Evolutionary conservation across 2,888 invertebrate genomes (phyloP).

Genomic region (Mantis religiosa): DNA sequence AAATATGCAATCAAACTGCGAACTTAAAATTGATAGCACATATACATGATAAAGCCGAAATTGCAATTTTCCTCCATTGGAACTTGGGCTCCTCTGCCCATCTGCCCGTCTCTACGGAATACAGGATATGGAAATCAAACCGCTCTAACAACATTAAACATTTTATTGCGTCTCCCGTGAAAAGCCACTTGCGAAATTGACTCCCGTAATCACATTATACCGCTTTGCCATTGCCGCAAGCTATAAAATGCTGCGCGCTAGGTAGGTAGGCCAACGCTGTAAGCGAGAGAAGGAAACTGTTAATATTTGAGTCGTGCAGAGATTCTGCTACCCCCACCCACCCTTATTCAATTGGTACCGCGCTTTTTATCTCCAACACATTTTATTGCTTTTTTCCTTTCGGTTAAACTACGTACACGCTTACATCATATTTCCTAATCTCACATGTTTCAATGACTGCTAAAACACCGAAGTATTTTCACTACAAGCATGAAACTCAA

Average conservation of each 20-base stretch:
- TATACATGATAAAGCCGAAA: neutral
- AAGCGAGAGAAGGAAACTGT: neutral
- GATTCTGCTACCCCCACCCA: no score
- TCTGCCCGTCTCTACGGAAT: neutral
- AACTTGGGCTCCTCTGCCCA: neutral
- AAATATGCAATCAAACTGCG: neutral
- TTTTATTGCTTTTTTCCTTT: neutral
- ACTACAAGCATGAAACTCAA: no score
- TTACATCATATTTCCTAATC: no score
- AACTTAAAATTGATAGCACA: neutral
- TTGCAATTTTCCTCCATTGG: neutral
- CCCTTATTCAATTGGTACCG: no score
- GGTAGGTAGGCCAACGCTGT: neutral
- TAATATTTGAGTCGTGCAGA: neutral
- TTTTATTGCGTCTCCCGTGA: conserved; percentile 4
- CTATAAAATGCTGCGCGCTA: neutral
- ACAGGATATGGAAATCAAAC: neutral
- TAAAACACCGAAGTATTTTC: no score
- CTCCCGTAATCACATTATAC: neutral
- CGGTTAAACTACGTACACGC: neutral
- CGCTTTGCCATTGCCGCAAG: neutral
- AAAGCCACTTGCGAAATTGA: neutral
- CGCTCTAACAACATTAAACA: neutral
- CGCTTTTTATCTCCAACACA: neutral
- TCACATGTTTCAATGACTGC: no score